phyloP scores from a whole-genome alignment of 1,140 invertebrate genomes.

The Rhopalosiphum maidis region DNA sequence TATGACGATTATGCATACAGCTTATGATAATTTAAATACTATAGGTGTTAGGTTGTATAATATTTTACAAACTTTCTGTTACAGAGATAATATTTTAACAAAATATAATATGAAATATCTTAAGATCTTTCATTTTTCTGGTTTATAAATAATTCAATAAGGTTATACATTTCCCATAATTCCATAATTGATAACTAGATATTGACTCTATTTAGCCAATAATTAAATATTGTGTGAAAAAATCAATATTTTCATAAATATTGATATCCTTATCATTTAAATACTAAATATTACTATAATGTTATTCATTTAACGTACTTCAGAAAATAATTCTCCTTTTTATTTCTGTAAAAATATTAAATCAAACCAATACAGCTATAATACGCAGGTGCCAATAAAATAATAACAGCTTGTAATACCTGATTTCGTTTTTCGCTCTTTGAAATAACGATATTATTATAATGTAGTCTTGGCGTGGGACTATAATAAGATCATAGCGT shows the following conservation, averaged over 20 bases:
- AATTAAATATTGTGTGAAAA: neutral
- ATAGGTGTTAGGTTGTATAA: neutral
- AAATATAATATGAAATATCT: neutral
- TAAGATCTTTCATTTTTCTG: neutral
- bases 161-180: neutral
- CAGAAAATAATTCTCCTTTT: neutral
- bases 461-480: neutral
- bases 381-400: neutral
- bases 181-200: neutral
- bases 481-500: neutral
- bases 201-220: neutral
- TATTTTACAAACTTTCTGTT: neutral
- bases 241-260: neutral
- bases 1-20: neutral
- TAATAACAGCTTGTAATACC: neutral
- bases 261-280: neutral
- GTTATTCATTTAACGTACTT: neutral
- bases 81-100: neutral
- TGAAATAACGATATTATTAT: neutral
- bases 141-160: neutral
- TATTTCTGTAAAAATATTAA: neutral
- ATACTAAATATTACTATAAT: neutral
- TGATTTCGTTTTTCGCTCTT: neutral
- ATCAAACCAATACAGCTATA: neutral
- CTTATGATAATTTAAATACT: neutral